phyloP scores from a whole-genome alignment of 2,797 vertebrate species.

The Ctenopoma multispine region DNA sequence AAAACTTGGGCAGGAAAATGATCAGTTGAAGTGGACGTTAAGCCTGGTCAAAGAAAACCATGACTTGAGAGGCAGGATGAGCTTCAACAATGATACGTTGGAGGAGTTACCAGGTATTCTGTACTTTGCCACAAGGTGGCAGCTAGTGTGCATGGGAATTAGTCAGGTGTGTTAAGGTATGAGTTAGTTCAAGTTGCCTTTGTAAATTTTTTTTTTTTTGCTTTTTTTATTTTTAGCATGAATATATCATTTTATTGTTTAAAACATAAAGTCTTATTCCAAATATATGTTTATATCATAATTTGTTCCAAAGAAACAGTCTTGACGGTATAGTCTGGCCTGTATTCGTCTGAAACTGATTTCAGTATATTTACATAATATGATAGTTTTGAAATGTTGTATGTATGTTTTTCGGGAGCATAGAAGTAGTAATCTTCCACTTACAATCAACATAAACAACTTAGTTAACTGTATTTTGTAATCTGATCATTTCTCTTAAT shows the following conservation, averaged over 20 bases:
- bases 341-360: too few species aligned
- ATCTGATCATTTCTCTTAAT: too few species aligned
- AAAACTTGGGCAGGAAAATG: slow-evolving; percentile 58
- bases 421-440: too few species aligned
- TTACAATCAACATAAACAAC: too few species aligned
- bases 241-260: neutral
- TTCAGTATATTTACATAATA: too few species aligned
- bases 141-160: neutral
- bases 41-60: slow-evolving; percentile 57
- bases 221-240: neutral
- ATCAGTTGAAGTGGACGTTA: slow-evolving; percentile 51
- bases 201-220: neutral
- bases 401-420: neutral
- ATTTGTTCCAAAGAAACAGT: neutral
- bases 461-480: too few species aligned
- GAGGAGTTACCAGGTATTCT: slow-evolving; percentile 42
- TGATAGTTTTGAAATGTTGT: too few species aligned
- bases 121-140: slow-evolving; percentile 51
- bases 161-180: too few species aligned
- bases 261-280: neutral
- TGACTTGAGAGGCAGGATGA: slow-evolving; percentile 47
- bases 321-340: too few species aligned
- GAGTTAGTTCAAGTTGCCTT: neutral
- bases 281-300: neutral
- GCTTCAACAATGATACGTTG: neutral